Evolutionary conservation across 2,113 vertebrate species (phyloP), one percentile per base, ranked within the genome.

Genomic region (Pandion haliaetus): DNA sequence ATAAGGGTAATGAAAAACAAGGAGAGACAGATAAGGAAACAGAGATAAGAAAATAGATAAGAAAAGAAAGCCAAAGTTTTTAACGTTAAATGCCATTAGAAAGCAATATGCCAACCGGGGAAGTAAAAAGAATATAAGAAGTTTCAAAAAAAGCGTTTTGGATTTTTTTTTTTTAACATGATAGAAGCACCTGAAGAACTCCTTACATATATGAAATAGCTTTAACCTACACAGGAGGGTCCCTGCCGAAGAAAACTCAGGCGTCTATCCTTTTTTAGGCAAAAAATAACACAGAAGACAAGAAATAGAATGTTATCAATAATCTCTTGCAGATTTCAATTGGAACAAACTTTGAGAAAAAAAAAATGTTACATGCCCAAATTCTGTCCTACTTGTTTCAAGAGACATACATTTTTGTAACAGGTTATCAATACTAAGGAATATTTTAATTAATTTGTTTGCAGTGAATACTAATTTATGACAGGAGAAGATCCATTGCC

Each of bases 41-140:
- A 92, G 63, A 82, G 93, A 95, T 96, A 93, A 95, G 76, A 83
- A 92, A 92, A 86, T 1, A 94, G 94, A 92, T 95, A 95, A 93
- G 72, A 74, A 95, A 91, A 89, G 32, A 90, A 93, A 11, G 32
- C 11, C 36, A 65, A 77, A 4, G 3, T 54, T 89, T 90, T 89
- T 78, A 79, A 36, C 23, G 49, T 79, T 88, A 95, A 84, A 66
- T 93, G 47, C 20, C 44, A 76, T 87, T 95, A 88, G 66, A 95
- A 91, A 93, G n/a, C 29, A 93, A 85, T 63, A 87, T 70, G 78
- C 71, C 67, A 92, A 9, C 25, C 36, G 5, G 32, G 25, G 12
- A 86, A 91, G 20, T 42, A 16, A 84, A 88, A 91, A 86, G 32
- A 71, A 54, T 66, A 12, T 9, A 50, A 66, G 16, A 69, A 63